These are phyloP conservation scores for Aethina tumida DNA, from an alignment of 1,140 invertebrate species.

Conservation along the genomic window DNA sequence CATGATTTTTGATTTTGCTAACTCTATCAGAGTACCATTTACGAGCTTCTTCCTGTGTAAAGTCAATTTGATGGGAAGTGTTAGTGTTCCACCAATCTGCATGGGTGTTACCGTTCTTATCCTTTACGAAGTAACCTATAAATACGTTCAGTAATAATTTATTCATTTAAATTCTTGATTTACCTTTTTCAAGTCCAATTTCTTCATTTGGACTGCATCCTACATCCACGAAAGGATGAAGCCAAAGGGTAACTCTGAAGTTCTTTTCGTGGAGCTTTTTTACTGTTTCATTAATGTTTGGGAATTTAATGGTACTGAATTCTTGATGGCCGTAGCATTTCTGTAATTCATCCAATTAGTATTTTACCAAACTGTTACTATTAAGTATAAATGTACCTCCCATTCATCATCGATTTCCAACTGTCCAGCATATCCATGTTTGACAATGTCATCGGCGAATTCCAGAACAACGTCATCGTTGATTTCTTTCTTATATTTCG, in stretches of 20 bases:
- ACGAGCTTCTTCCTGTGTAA: constrained; percentile 62
- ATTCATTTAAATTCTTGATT: too few species aligned
- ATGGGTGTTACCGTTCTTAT: constrained; percentile 43
- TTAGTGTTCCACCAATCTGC: constrained; percentile 80
- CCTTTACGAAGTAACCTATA: constrained; percentile 46
- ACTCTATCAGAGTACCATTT: constrained; percentile 65
- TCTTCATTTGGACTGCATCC: constrained; percentile 54
- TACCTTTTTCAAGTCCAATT: constrained; percentile 41
- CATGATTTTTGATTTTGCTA: constrained; percentile 47
- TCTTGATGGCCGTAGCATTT: constrained; percentile 69
- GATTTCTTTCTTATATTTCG: constrained; percentile 61
- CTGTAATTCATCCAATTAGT: constrained; percentile 13
- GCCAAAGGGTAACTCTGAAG: constrained; percentile 73
- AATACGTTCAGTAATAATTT: too few species aligned
- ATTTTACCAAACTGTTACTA: not conserved
- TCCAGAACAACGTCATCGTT: constrained; percentile 53
- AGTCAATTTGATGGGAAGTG: constrained; percentile 58
- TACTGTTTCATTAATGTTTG: constrained; percentile 50
- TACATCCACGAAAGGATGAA: constrained; percentile 82
- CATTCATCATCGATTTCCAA: constrained; percentile 88
- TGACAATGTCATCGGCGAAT: constrained; percentile 61
- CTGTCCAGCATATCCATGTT: constrained; percentile 63
- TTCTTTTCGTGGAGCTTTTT: constrained; percentile 49
- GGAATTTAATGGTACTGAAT: constrained; percentile 65
- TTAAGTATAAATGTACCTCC: constrained; percentile 55